These are phyloP conservation scores for Paracyclopina nana DNA, from an alignment of 1,140 invertebrate species.

Conservation along the genomic window DNA sequence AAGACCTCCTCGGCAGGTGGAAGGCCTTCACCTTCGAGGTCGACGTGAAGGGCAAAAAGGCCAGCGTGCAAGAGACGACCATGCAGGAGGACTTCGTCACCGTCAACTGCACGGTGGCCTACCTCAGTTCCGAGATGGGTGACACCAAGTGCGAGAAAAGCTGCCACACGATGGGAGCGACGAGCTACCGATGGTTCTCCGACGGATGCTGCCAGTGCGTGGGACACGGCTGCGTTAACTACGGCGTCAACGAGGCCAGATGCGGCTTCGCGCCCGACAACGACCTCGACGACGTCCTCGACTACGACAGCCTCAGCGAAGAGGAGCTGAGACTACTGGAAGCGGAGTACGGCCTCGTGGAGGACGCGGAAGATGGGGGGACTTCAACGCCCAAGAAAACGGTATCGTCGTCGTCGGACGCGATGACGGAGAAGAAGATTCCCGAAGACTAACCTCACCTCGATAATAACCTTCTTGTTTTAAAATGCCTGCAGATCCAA, in stretches of 20 bases:
- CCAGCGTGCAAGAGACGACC: conserved; percentile 36
- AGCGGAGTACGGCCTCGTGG: no score
- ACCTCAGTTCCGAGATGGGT: conserved; percentile 70
- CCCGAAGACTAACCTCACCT: no score
- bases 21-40: conserved; percentile 52
- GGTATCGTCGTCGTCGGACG: no score
- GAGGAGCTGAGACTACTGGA: not conserved
- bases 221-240: conserved; percentile 68
- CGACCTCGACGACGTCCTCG: conserved; percentile 6
- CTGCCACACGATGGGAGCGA: conserved; percentile 53
- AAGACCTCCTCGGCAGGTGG: conserved; percentile 31
- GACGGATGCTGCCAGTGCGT: conserved; percentile 88
- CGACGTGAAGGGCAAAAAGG: no score
- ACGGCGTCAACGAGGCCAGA: conserved; percentile 68
- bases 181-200: conserved; percentile 71
- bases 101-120: conserved; percentile 78
- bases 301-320: not conserved
- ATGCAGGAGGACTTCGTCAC: conserved; percentile 41
- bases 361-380: no score
- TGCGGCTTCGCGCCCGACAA: conserved; percentile 22
- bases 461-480: no score
- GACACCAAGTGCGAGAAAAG: conserved; percentile 59
- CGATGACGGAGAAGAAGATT: no score
- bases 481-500: no score
- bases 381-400: no score